Evolutionary conservation across 2,113 vertebrate species (phyloP), one percentile per base, ranked within the genome.

Genomic region (Sceloporus tristichus): DNA sequence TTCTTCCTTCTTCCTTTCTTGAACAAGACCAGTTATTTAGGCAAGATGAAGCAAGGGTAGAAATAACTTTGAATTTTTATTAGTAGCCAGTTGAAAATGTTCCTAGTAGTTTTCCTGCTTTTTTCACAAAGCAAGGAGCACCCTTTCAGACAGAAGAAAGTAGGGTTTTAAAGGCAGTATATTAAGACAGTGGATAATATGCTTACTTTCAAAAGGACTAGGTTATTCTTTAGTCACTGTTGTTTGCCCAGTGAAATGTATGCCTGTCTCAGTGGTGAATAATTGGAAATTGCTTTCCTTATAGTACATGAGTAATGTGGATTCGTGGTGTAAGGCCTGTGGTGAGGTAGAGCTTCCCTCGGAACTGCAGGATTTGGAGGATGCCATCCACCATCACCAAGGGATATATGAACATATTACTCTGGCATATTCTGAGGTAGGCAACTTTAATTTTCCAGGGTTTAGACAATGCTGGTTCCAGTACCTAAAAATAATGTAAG

Each of bases 261-360:
- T 34, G 13, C n/a, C 18, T 54, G 2, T 40, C 75, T 70, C 73
- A 3, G 18, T n/a, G 42, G 29, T 16, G 27, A 70, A 65, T 85
- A 34, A 75, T 9, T 18, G 53, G 1, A 25, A 70, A 79, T 40
- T 90, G 85, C 29, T 83, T 23, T 73, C 3, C 87, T 93, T 77
- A 5, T 90, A 99, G 99, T 99, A 99, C 87, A 98, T 99, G 99
- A 98, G 97, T 95, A 99, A 99, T 68, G 98, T 99, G 93, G 98
- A 99, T 92, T 98, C 98, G 0, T 99, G 99, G 99, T 99, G 98
- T 93, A 99, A 99, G 94, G 99, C 98, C 1, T 99, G 99, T 53
- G 99, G 98, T 3, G 98, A 99, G 84, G 98, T 99, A 53, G 98
- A 99, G 25, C 98, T 99, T 91, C 99, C 99, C 0, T 98, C 98